These are phyloP conservation scores for Latrodectus elegans DNA, from an alignment of 2,888 invertebrate species.

Conservation along the genomic window DNA sequence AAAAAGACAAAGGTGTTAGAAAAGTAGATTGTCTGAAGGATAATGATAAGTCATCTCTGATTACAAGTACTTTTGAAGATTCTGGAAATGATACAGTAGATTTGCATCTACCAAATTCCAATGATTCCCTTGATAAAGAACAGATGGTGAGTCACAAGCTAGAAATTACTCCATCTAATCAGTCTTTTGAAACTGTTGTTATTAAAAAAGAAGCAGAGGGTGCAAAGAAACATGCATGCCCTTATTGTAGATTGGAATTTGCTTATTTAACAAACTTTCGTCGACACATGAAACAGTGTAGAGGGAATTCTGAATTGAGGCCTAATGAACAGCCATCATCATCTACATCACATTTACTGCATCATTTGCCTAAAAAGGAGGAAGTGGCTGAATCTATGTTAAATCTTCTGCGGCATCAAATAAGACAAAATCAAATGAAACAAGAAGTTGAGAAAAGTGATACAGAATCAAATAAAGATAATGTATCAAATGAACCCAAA, in stretches of 20 bases:
- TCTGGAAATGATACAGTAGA: too few relatives aligned
- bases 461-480: background rate
- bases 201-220: conserved; percentile 35
- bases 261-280: conserved; percentile 70
- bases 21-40: too few relatives aligned
- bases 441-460: conserved; percentile 45
- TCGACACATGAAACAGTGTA: conserved; percentile 55
- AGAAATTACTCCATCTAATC: too few relatives aligned
- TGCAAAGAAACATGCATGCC: conserved; percentile 52
- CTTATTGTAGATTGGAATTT: conserved; percentile 68
- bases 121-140: too few relatives aligned
- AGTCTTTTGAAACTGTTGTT: background rate
- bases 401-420: conserved; percentile 64
- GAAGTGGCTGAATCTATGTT: conserved; percentile 68
- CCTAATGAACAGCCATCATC: conserved; percentile 10
- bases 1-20: too few relatives aligned
- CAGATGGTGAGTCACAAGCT: too few relatives aligned
- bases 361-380: conserved; percentile 58
- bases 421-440: conserved; percentile 60
- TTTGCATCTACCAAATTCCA: too few relatives aligned
- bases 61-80: too few relatives aligned
- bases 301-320: background rate
- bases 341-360: conserved; percentile 27
- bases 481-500: background rate
- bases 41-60: too few relatives aligned